A percentile compares a stretch with the other conserved stretches of the same genome.
Conservation (phyloP, 2,113 vertebrate genomes). For the Bagarius yarrelli region DNA sequence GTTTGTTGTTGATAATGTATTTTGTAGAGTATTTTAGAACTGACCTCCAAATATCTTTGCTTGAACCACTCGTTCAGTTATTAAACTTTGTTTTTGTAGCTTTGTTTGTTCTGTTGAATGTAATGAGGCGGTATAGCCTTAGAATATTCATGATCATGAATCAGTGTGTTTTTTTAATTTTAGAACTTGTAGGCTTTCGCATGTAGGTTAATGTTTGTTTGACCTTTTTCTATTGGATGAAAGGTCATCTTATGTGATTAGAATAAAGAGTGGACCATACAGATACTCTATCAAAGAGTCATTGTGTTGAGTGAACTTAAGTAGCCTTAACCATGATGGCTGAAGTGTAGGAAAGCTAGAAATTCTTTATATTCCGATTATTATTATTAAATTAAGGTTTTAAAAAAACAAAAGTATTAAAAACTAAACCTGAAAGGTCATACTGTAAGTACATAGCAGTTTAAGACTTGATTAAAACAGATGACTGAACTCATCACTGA, state of each 20-base stretch:
- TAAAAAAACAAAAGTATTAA: too few species aligned
- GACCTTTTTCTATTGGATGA: constrained; percentile 13
- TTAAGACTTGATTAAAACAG: constrained; percentile 15
- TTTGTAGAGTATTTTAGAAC: constrained; percentile 7
- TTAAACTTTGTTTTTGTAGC: neutral
- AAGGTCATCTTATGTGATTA: constrained; percentile 21
- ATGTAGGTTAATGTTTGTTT: constrained; percentile 18
- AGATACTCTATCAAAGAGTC: neutral
- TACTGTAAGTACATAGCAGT: neutral
- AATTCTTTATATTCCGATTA: neutral
- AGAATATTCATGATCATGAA: constrained; percentile 17
- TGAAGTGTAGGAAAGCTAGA: neutral
- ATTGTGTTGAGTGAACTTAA: neutral
- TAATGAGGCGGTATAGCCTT: constrained; percentile 1
- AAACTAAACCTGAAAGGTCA: neutral
- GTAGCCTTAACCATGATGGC: neutral
- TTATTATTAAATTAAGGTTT: too few species aligned
- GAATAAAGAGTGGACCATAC: constrained; percentile 11
- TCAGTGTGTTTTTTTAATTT: constrained; percentile 12
- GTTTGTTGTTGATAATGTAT: neutral
- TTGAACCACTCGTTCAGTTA: constrained; percentile 7
- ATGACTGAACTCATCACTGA: neutral
- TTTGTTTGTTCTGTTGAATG: constrained; percentile 7
- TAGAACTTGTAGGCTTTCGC: neutral
- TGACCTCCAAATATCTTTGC: constrained; percentile 4